Percentiles rank a stretch among this genome's conserved stretches.
These are phyloP conservation scores for Cardiocondyla obscurior DNA, from an alignment of 1,140 invertebrate species.

Conservation along the genomic window DNA sequence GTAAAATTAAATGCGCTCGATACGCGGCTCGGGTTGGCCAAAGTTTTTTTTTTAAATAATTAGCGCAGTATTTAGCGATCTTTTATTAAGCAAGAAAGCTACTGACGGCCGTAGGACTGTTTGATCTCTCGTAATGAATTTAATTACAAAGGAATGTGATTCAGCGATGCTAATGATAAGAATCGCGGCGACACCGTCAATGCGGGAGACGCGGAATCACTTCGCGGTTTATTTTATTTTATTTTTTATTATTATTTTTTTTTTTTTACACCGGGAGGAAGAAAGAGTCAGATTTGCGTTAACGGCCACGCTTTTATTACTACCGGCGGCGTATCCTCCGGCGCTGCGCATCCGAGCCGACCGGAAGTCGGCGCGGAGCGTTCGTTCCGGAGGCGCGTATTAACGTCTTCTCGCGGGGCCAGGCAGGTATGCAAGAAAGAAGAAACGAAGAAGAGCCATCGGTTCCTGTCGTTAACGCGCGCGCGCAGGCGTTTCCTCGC, in stretches of 20 bases:
- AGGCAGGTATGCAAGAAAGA: slow-evolving; percentile 9
- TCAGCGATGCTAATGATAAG: not conserved
- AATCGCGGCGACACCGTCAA: not conserved
- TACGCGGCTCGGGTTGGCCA: no score
- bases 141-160: not conserved
- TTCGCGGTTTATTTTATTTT: not conserved
- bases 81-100: not conserved
- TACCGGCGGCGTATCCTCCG: slow-evolving; percentile 11
- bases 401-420: slow-evolving; percentile 44
- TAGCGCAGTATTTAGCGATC: no score
- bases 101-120: not conserved
- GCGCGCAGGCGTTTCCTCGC: slow-evolving; percentile 68
- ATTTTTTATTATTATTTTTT: no score
- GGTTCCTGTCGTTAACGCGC: slow-evolving; percentile 71
- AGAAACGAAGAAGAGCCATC: slow-evolving; percentile 23
- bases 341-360: not conserved
- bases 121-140: not conserved
- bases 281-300: not conserved
- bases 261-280: no score
- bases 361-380: slow-evolving; percentile 43
- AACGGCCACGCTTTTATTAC: slow-evolving; percentile 37
- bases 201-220: not conserved
- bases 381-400: slow-evolving; percentile 56
- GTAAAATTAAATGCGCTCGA: not conserved
- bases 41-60: no score